These are phyloP conservation scores for Galago senegalensis DNA, from an alignment of 2,797 vertebrate species.

Conservation along the genomic window DNA sequence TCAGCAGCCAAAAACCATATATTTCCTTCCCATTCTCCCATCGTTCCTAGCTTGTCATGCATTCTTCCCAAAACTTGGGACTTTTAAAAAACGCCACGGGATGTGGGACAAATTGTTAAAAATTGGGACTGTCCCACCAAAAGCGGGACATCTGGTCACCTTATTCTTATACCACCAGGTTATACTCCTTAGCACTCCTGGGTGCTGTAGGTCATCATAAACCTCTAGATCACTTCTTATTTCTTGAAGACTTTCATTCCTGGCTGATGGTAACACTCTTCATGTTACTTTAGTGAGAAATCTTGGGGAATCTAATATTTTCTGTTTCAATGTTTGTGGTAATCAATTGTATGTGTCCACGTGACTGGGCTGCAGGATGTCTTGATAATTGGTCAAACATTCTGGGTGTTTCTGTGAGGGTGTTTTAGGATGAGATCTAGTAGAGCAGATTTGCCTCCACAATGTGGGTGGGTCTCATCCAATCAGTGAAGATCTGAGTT, in stretches of 20 bases:
- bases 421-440: background rate
- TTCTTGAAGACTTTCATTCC: background rate
- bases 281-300: background rate
- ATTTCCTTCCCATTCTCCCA: no score
- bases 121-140: no score
- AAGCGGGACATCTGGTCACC: no score
- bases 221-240: background rate
- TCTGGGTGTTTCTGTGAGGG: background rate
- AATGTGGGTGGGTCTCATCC: background rate
- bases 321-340: background rate
- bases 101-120: no score
- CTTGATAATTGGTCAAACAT: background rate
- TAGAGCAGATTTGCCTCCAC: background rate
- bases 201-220: background rate
- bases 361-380: background rate
- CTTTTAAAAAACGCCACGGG: no score
- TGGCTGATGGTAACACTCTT: background rate
- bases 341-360: background rate
- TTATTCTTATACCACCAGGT: background rate
- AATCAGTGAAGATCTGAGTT: background rate
- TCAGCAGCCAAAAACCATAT: no score
- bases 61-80: no score
- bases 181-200: background rate
- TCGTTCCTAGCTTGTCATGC: no score
- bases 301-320: background rate